Conservation (phyloP, 2,113 vertebrate genomes). For the Saimiri boliviensis region DNA sequence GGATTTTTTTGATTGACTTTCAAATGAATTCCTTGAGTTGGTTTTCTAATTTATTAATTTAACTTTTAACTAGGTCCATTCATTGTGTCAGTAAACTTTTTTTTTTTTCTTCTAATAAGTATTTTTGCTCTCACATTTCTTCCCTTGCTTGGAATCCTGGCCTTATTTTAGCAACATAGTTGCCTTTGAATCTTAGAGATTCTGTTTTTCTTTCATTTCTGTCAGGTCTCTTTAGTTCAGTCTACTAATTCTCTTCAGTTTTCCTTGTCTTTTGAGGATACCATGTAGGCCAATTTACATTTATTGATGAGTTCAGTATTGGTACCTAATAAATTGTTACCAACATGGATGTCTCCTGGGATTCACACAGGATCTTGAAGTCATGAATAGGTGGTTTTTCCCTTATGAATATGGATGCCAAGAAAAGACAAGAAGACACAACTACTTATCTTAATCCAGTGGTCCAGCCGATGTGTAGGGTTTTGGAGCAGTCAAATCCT, state of each 20-base stretch:
- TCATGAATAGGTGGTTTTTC: background rate
- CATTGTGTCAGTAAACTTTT: background rate
- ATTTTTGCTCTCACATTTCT: background rate
- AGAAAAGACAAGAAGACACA: background rate
- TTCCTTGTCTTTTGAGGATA: background rate
- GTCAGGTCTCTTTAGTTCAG: background rate
- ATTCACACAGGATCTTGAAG: background rate
- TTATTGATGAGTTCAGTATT: background rate
- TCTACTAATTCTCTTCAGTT: background rate
- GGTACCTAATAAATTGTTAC: background rate
- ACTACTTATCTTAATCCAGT: background rate
- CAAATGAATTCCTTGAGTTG: background rate
- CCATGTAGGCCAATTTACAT: background rate
- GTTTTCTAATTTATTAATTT: conserved; percentile 12
- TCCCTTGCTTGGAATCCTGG: background rate
- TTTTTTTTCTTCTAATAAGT: background rate
- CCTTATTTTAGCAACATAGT: background rate
- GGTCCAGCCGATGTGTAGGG: background rate
- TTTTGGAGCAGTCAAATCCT: background rate
- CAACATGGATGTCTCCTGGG: background rate
- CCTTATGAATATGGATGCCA: background rate
- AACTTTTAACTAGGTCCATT: background rate
- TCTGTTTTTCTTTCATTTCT: background rate
- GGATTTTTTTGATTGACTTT: background rate
- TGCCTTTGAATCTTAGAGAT: background rate